phyloP scores from a whole-genome alignment of 2,113 vertebrate species.

The Chamaea fasciata region DNA sequence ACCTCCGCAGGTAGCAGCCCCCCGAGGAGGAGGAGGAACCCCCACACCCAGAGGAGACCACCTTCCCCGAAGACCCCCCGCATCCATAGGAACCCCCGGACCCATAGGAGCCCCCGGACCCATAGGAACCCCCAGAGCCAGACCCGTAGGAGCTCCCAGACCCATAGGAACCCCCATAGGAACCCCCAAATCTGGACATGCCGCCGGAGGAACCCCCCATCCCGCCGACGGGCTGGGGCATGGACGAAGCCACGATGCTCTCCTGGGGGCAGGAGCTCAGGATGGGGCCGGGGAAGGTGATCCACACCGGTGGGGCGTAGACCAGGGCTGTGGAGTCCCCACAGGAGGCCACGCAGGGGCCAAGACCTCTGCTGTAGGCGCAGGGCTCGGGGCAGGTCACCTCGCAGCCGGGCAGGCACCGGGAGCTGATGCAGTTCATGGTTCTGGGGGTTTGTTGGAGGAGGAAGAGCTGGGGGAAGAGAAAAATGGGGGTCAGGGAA shows the following conservation, averaged over 20 bases:
- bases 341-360: background rate
- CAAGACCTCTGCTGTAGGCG: background rate
- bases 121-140: background rate
- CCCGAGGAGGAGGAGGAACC: background rate
- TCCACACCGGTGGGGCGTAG: fast-evolving
- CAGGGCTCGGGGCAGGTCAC: background rate
- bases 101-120: background rate
- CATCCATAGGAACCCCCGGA: no score
- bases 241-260: background rate
- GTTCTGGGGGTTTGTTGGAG: background rate
- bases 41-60: background rate
- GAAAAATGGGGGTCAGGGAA: background rate
- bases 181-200: background rate
- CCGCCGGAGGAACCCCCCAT: background rate
- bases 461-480: background rate
- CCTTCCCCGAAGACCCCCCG: background rate
- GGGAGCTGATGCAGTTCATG: slow-evolving; percentile 3
- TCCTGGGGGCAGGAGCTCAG: background rate
- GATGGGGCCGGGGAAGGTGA: background rate
- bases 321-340: background rate
- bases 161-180: background rate
- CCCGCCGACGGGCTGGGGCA: background rate
- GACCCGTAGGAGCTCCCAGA: fast-evolving
- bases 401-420: background rate
- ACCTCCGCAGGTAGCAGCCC: background rate